Percentiles rank a stretch among this genome's conserved stretches.
These are phyloP conservation scores for Nowickia ferox DNA, from an alignment of 2,888 invertebrate genomes.

Conservation along the genomic window DNA sequence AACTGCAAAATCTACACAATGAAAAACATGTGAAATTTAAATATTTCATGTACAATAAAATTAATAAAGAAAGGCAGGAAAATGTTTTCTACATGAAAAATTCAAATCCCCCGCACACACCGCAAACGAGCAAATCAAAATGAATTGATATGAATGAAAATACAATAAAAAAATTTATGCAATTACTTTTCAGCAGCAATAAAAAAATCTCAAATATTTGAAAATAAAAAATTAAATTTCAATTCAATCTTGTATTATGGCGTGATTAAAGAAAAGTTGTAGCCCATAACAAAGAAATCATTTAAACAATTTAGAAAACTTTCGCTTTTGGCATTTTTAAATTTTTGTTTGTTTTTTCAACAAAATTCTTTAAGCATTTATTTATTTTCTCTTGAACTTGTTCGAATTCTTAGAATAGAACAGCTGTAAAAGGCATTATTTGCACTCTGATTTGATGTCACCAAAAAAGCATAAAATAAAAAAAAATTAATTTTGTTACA, in stretches of 20 bases:
- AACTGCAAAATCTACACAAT: constrained; percentile 13
- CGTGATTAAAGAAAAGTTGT: neutral
- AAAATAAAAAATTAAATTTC: neutral
- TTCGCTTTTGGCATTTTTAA: neutral
- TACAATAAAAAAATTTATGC: constrained; percentile 6
- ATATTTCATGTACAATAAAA: constrained; percentile 27
- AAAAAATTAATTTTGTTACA: neutral
- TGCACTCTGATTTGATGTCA: neutral
- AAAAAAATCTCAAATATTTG: neutral
- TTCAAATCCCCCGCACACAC: neutral
- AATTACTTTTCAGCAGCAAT: neutral
- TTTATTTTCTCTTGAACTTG: constrained; percentile 2
- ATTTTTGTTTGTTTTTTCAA: neutral
- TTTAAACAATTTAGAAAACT: constrained; percentile 4
- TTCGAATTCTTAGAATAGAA: constrained; percentile 10
- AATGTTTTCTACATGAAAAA: constrained; percentile 7
- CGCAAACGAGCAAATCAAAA: neutral
- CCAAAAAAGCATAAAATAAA: neutral
- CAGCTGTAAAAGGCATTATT: neutral
- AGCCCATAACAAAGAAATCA: neutral
- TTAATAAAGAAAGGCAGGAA: constrained; percentile 21
- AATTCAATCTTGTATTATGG: neutral
- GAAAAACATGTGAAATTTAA: constrained; percentile 27
- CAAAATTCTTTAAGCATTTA: neutral
- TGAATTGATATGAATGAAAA: constrained; percentile 39